Conservation (phyloP, 2,113 vertebrate species). For the Galbula dea region DNA sequence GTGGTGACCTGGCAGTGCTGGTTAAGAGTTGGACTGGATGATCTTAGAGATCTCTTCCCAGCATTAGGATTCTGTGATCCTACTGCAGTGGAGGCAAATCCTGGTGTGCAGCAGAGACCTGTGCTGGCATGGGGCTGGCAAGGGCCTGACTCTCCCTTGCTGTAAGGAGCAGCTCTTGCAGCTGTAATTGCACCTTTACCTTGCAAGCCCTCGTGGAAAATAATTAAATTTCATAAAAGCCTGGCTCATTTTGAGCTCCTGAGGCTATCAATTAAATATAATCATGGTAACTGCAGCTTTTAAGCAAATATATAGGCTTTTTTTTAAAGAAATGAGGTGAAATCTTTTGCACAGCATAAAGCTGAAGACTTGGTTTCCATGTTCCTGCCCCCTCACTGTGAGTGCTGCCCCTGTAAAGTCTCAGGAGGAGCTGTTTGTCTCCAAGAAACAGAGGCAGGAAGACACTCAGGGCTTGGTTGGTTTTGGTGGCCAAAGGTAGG, state of each 20-base stretch:
- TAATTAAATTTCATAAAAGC: not conserved
- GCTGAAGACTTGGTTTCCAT: not conserved
- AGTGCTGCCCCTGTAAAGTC: not conserved
- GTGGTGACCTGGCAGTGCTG: too few species aligned
- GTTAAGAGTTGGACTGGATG: too few species aligned
- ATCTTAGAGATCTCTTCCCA: too few species aligned
- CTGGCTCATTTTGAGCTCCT: not conserved
- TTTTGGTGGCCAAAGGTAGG: not conserved
- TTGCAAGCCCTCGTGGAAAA: not conserved
- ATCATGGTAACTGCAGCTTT: not conserved
- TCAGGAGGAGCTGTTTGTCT: not conserved
- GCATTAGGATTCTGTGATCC: too few species aligned
- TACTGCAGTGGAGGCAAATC: not conserved
- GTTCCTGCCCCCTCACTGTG: not conserved
- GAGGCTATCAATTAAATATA: not conserved
- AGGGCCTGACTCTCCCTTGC: not conserved
- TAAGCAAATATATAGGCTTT: not conserved
- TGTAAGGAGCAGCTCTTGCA: not conserved
- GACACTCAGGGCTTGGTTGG: not conserved
- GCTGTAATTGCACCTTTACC: not conserved
- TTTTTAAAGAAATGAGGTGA: not conserved
- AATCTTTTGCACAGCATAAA: not conserved
- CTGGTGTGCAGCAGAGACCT: fast-evolving
- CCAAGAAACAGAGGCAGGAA: not conserved
- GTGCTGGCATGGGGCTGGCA: not conserved